Base-by-base conservation (phyloP, 2,888 invertebrate genomes). In the Apotomis turbidana region DNA sequence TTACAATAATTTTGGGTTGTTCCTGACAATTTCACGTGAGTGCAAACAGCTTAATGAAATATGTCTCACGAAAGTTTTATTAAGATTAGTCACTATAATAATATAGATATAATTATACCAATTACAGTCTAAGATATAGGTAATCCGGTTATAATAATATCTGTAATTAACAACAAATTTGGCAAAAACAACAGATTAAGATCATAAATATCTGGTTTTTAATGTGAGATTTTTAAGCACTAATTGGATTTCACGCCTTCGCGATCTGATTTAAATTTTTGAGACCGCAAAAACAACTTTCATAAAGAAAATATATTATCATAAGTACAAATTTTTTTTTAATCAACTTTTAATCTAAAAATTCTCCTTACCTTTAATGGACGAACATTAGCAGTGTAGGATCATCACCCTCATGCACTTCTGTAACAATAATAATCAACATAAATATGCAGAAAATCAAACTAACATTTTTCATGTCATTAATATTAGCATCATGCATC, bases 331-430 rank as follows among this genome's bases (percentile, higher is more conserved):
- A 41, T 41, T 49, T 49, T 49, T 49, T 49, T 6, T 41, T 6
- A 3, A 15, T 4, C 2, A 41, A 41, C 6, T 41, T 41, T 41
- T 5, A 6, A 41, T 0, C 8, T 62, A 2, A 15, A 8, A 41
- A 15, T 15, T 57, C 60, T 74, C 76, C 87, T 87, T 78, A 90
- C 93, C 89, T 88, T 85, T 82, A 81, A 80, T 80, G 77, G 77
- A 79, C 81, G 83, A 83, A 83, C 83, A 83, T 86, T 85, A 85
- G 82, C 85, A 83, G 81, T 62, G 59, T 77, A 81, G 81, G 82
- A 84, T 83, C 91, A 91, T 92, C 85, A 87, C 90, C 83, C 83
- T 83, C 84, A 83, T 91, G 93, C 93, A 92, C 93, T 85, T 83
- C 93, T 92, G 90, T 70, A 91, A 91, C 86, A 90, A 90, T 57